Base-by-base conservation (phyloP, 2,113 vertebrate species). In the Poicephalus gulielmi region DNA sequence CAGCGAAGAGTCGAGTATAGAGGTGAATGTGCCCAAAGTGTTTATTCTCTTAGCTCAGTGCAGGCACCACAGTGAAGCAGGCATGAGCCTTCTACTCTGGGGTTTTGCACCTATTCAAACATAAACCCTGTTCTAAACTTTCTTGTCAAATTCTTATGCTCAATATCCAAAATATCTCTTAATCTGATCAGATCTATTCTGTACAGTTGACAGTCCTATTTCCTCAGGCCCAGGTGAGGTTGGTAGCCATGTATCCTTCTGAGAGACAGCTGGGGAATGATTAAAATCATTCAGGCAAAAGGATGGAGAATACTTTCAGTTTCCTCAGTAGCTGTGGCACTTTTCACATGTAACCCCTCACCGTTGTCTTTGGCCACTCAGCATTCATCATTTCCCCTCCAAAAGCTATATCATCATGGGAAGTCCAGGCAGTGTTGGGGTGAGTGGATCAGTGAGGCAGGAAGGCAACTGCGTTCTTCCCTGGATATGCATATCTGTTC, bases 221-320 rank as follows among this genome's bases (percentile, higher is more conserved):
- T 96, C 80, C 83, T 90, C 69, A 30, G 69, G 73, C 76, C 28
- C 57, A 23, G 70, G 79, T 57, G 75, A 82, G 57, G 75, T 83
- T 79, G 69, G 91, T 85, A 70, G 66, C 62, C 12, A 7, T 62
- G 76, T 60, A 60, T 88, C 66, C 77, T 92, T 95, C 50, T 81
- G 7, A 0, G 80, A 93, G 80, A 93, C 85, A 91, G 81, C 12
- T 4, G 18, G 49, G 77, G 93, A 92, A 88, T 91, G 83, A 81
- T 92, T 93, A 79, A 93, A 95, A 71, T 95, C 43, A 27, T 69
- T 93, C 57, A 63, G 88, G 63, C 77, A 78, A 64, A 78, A 64
- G 68, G 85, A 55, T 86, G 94, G 88, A 94, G 93, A 94, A 78
- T 52, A 77, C 90, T 93, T 96, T 78, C 75, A 84, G 46, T 95